Evolutionary conservation across 2,113 vertebrate genomes (phyloP).

Genomic region (Atractosteus spatula): DNA sequence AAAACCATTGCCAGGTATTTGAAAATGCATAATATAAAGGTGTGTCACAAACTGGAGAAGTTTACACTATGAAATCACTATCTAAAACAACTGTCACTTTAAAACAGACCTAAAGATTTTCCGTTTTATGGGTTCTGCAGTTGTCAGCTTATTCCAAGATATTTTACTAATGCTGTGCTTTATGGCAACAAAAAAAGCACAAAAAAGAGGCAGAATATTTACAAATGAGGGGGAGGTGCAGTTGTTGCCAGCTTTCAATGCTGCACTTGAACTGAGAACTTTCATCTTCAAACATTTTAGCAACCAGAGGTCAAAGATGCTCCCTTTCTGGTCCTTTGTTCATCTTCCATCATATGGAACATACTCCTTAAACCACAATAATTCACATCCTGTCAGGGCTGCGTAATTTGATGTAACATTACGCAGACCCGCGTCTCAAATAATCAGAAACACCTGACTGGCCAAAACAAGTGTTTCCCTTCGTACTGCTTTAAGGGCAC

Average conservation of each 20-base stretch:
- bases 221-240: neutral
- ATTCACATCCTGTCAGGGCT: conserved; percentile 90
- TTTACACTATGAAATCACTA: no score
- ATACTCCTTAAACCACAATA: conserved; percentile 82
- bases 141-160: neutral
- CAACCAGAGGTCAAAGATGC: conserved; percentile 61
- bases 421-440: conserved; percentile 84
- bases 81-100: no score
- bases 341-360: conserved; percentile 72
- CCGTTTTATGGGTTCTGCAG: no score
- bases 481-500: conserved; percentile 71
- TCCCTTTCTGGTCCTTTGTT: conserved; percentile 42
- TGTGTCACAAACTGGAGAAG: no score
- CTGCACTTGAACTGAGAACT: neutral
- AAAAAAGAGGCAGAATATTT: neutral
- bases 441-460: conserved; percentile 96
- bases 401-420: conserved; percentile 95
- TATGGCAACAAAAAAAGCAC: neutral
- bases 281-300: conserved; percentile 19
- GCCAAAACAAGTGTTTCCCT: conserved; percentile 71
- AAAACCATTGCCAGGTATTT: no score
- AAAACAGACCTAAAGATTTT: no score
- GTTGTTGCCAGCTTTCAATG: neutral
- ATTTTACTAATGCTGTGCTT: neutral
- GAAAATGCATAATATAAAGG: no score